Base-by-base conservation (phyloP, 2,113 vertebrate species). In the Poeciliopsis prolifica region DNA sequence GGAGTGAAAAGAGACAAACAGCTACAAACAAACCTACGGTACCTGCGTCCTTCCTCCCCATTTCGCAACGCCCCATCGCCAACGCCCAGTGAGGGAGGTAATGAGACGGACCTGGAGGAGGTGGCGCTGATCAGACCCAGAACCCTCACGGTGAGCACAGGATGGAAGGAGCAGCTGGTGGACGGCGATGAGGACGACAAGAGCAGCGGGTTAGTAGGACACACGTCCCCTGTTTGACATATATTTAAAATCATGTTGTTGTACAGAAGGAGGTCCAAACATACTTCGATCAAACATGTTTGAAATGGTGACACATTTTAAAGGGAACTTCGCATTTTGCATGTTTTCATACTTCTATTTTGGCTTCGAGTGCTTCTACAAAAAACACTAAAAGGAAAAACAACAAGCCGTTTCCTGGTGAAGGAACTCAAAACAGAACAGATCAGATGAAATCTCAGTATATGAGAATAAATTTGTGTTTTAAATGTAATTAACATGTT, bases 131-230 rank as follows among this genome's bases (percentile, higher is more conserved):
- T 71, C 64, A 81, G 86, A 75, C 68, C 61, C 74, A 72, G 68
- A 40, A 77, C 73, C 1, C 76, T 64, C 33, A 81, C 76, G 0
- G 85, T 90, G 61, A 91, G 83, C 72, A 26, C 80, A 44, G 87
- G 79, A 68, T 90, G 91, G 92, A 91, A 65, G 37, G 92, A 94
- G 78, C 89, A 90, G 79, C 77, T 89, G 26, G 92, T 94, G 69
- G 92, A 93, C 0, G 92, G 78, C 29, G 89, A 92, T 54, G 86
- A 90, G 8, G 83, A 89, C 12, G 88, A 91, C n/a, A 88, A 70
- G 42, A 90, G 61, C n/a, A 70, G 78, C 83, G 90, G 90, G 94
- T 94, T 15, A 82, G 94, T 82, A 63, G 44, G 31, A 58, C 0
- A 66, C 42, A 37, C 51, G 13, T 7, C 13, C 17, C 13, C 11